Conservation (phyloP, 37 sponge, comb jelly and placozoan genomes). For the Tethya wilhelma region DNA sequence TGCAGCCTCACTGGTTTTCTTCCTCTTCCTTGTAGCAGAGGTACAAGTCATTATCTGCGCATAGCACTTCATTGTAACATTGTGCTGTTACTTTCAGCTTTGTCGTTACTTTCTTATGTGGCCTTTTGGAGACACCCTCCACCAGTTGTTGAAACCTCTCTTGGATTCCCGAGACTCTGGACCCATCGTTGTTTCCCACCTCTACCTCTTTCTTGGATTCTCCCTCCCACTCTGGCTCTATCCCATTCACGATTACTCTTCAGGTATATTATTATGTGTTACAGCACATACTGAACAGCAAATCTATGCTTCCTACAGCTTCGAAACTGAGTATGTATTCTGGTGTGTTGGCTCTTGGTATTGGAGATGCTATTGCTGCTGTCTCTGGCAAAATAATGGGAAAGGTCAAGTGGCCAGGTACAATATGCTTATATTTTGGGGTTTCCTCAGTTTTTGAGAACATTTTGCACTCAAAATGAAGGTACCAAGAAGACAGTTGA, state of each 20-base stretch:
- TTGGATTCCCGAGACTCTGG: conserved; percentile 71
- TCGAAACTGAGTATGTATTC: conserved; percentile 78
- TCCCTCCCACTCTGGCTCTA: conserved; percentile 86
- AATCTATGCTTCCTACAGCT: conserved; percentile 17
- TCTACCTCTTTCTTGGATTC: conserved; percentile 89
- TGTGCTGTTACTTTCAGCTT: conserved; percentile 44
- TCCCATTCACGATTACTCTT: conserved; percentile 39
- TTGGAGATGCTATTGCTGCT: conserved; percentile 87
- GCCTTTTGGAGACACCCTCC: conserved; percentile 76
- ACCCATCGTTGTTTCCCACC: conserved; percentile 73
- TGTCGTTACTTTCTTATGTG: conserved; percentile 68
- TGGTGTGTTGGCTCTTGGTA: conserved; percentile 83
- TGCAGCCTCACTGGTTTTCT: conserved; percentile 45
- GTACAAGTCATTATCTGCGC: no score
- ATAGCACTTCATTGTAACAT: no score
- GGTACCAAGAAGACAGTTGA: conserved; percentile 77
- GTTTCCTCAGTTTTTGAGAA: neutral
- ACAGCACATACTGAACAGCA: neutral
- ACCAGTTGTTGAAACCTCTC: conserved; percentile 48
- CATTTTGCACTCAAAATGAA: neutral
- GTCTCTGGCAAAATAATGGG: conserved; percentile 73
- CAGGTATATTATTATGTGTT: conserved; percentile 18
- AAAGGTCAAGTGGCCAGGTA: conserved; percentile 70
- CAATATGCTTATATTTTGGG: neutral
- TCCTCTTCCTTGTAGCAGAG: conserved; percentile 55